phyloP scores from a whole-genome alignment of 2,797 vertebrate species.

The Macropus fuliginosus region DNA sequence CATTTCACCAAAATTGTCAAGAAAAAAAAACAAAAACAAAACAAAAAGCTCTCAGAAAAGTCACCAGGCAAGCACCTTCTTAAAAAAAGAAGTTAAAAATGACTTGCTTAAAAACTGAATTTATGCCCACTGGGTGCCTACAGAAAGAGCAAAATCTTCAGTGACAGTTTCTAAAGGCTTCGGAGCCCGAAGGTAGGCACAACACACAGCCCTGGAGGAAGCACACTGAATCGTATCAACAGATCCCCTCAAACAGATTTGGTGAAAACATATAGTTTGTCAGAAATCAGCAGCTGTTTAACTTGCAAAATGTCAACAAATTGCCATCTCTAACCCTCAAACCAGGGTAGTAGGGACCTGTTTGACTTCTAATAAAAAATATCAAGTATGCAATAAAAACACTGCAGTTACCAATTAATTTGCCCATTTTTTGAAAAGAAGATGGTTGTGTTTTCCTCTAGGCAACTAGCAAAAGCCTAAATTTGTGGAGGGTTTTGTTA shows the following conservation, averaged over 20 bases:
- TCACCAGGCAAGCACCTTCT: slow-evolving; percentile 34
- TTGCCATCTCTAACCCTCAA: slow-evolving; percentile 12
- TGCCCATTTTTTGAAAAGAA: not conserved
- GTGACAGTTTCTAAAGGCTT: slow-evolving; percentile 77
- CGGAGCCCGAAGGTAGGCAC: slow-evolving; percentile 73
- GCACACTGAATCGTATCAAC: slow-evolving; percentile 43
- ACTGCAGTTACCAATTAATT: rapidly evolving
- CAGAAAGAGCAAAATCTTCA: slow-evolving; percentile 74
- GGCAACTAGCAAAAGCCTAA: not conserved
- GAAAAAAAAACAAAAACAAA: not conserved
- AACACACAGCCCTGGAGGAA: slow-evolving; percentile 62
- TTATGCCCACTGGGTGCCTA: slow-evolving; percentile 73
- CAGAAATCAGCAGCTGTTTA: slow-evolving; percentile 33
- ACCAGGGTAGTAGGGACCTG: rapidly evolving
- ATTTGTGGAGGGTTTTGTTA: rapidly evolving
- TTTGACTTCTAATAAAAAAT: not conserved
- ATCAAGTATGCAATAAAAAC: not conserved
- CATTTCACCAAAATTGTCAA: not conserved
- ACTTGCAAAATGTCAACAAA: slow-evolving; percentile 62
- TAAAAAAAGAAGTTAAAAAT: slow-evolving; percentile 63
- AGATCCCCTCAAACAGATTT: slow-evolving; percentile 21
- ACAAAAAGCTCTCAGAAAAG: not conserved
- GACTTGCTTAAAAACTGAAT: slow-evolving; percentile 65
- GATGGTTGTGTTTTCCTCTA: not conserved
- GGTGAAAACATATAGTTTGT: not conserved